These are phyloP conservation scores for Menura novaehollandiae DNA, from an alignment of 2,113 vertebrate species.

Conservation along the genomic window DNA sequence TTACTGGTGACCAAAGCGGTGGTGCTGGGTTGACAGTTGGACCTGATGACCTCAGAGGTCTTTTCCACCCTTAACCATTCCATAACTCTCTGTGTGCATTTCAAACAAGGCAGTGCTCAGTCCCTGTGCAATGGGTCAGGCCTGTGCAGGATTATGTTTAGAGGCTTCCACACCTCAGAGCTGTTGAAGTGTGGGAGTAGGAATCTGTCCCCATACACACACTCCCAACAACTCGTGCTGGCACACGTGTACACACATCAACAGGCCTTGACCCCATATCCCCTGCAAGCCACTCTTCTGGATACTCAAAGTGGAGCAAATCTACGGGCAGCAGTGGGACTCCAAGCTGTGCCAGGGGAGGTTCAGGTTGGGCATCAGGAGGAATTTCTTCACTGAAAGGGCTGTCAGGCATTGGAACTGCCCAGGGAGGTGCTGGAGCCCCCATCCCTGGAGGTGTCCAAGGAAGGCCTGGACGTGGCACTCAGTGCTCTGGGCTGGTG, in stretches of 20 bases:
- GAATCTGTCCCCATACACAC: neutral
- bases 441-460: neutral
- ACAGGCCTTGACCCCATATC: neutral
- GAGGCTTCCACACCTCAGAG: neutral
- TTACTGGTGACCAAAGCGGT: neutral
- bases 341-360: neutral
- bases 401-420: neutral
- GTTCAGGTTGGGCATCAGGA: neutral
- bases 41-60: too few species aligned
- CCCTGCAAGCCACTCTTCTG: neutral
- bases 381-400: neutral
- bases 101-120: neutral
- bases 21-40: neutral
- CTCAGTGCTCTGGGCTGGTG: neutral
- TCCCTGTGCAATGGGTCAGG: neutral
- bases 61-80: neutral
- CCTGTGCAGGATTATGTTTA: neutral
- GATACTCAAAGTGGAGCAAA: neutral
- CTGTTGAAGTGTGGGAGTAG: neutral
- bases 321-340: neutral
- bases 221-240: neutral
- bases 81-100: too few species aligned
- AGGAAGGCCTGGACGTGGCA: fast-evolving
- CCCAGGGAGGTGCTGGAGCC: neutral
- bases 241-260: neutral